Evolutionary conservation across 35 echinoderm and acorn worm species (phyloP), one percentile per base, ranked within the genome.

Genomic region (Chiridota heheva): DNA sequence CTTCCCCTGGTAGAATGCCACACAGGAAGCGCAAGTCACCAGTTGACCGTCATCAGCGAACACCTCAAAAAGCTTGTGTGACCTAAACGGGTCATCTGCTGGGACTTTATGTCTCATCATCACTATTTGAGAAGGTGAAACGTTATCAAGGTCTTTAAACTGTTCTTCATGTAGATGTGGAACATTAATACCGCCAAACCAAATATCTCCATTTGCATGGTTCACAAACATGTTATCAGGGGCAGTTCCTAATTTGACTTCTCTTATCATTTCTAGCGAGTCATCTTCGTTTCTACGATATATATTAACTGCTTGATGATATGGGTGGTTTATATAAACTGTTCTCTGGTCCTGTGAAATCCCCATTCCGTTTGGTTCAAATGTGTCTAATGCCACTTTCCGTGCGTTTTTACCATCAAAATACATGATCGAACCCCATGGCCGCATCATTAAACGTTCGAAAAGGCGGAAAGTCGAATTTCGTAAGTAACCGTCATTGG

Each of bases 11-110:
- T 70, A 69, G 31, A 68, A 56, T 44, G 18, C 42, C 5, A 42
- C 79, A 34, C 36, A 36, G 37, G 59, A 34, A 2, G 61, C 20
- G 34, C 40, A 60, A 32, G 59, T 60, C 3, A 82, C 63, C 0
- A 82, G 15, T 20, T 66, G 29, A 32, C 79, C 79, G 41, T 82
- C 79, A 69, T 82, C 60, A 15, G 27, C 45, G 49, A 82, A 82
- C 0, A 49, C 44, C 17, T 44, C 49, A 76, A 55, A 76, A 3
- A 76, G n/a, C 29, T 76, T 49, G 30, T 76, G 41, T 12, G 72
- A 36, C 7, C 7, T 13, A 32, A 49, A 76, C 10, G 43, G 72
- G 36, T 56, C 42, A 32, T 49, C 58, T 7, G 7, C n/a, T 6
- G 69, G 69, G 41, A 36, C 69, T 5, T 31, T 2, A 37, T 27